Evolutionary conservation across 1,140 invertebrate species (phyloP), one percentile per base, ranked within the genome.

Genomic region (Zaprionus capensis): DNA sequence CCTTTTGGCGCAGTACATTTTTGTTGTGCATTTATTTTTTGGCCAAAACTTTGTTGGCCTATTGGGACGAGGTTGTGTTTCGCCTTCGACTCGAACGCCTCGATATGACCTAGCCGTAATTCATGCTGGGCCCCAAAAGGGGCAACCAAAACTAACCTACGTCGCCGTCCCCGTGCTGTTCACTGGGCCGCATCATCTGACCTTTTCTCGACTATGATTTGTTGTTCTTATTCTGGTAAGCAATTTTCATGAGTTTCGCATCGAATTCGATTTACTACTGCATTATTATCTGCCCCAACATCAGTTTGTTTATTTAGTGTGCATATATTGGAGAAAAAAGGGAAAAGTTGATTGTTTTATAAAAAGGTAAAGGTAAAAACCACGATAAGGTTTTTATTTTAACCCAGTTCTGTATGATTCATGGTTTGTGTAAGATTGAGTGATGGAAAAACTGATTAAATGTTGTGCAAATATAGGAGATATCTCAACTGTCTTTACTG

Each of bases 1-100:
- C 22, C 24, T 62, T 76, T 71, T 72, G 73, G 62, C 69, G 80
- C 77, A 80, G 68, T 80, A 73, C 66, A 71, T 46, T 51, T 46
- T 78, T 57, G 63, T 49, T 56, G 58, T 59, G 53, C 71, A 78
- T 75, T 84, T 84, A 78, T 84, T 78, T 74, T 57, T 74, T 44
- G 62, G 51, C 63, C 41, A n/a, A 65, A 78, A 81, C 66, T 84
- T 64, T 26, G 24, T 78, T 51, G 51, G 70, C 58, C 74, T 76
- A 76, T 76, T 72, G 74, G 74, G 74, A 73, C 72, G 12, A 51
- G 67, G 51, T 20, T 58, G n/a, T 34, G 31, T 20, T 56, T 38
- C 36, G 24, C 36, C 14, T 15, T 38, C 9, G 38, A 22, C 34
- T 22, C 70, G 69, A 81, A 72, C 73, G 66, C 9, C 46, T 66